These are phyloP conservation scores for Orcinus orca DNA, from an alignment of 2,113 vertebrate genomes.

Conservation along the genomic window DNA sequence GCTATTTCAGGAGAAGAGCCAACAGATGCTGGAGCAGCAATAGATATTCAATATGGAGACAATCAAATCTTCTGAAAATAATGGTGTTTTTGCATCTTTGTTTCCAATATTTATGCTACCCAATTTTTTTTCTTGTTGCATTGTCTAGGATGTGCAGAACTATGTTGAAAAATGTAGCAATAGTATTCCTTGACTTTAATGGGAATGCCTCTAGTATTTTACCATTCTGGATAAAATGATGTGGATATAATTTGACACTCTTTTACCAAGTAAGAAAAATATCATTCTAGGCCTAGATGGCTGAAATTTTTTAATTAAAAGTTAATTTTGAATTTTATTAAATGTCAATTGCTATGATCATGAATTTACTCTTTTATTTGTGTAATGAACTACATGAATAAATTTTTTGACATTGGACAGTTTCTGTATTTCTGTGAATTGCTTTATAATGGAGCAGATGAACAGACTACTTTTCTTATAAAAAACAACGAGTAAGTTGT, in stretches of 20 bases:
- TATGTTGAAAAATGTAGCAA: background rate
- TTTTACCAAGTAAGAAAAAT: constrained; percentile 39
- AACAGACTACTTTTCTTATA: background rate
- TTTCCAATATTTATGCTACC: background rate
- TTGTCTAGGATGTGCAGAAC: background rate
- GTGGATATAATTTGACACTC: background rate
- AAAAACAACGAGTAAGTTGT: background rate
- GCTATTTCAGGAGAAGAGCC: background rate
- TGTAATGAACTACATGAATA: background rate
- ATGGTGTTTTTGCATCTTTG: background rate
- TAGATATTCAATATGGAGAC: background rate
- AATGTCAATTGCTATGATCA: background rate
- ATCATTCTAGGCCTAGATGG: background rate
- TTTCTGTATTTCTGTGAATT: background rate
- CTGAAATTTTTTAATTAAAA: constrained; percentile 28
- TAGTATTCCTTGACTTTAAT: background rate
- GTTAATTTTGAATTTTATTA: background rate
- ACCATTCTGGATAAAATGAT: background rate
- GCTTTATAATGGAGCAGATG: background rate
- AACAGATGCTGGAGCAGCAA: background rate
- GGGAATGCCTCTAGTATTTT: background rate
- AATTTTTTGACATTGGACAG: constrained; percentile 1
- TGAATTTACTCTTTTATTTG: constrained; percentile 7
- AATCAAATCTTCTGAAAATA: constrained; percentile 2
- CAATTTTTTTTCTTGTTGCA: background rate